Base-by-base conservation (phyloP, 2,797 vertebrate species). In the Peromyscus nudipes region DNA sequence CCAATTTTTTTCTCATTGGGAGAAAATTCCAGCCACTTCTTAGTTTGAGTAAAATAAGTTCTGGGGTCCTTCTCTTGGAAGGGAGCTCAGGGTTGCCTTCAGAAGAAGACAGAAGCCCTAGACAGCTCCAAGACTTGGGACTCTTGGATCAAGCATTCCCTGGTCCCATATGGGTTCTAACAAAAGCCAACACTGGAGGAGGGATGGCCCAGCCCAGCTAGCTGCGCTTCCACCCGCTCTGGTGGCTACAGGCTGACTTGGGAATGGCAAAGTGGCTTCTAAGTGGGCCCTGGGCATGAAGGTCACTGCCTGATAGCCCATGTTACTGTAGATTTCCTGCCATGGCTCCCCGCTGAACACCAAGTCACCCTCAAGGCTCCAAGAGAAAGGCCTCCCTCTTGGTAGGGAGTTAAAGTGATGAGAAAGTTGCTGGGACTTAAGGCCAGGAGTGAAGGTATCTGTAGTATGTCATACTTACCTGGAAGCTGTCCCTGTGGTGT, bases 381-480 rank as follows among this genome's bases (percentile, higher is more conserved):
- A 4, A 80, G 46, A 6, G 25, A 60, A 88, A 73, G 29, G 19
- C 12, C 67, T 65, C 27, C 34, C 52, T 95, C 31, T 65, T 67
- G 12, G 87, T 95, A 43, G 11, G 1, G 6, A 8, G 46, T 49
- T 34, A 31, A 64, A n/a, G n/a, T 34, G 40, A 12, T 52, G 75
- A 64, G 46, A 90, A 77, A 83, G 55, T 87, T 49, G 55, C 62
- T 11, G 17, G 57, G 81, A 86, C n/a, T 13, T 13, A 27, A 81
- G 40, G 31, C 49, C 55, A 87, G 65, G 25, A 77, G 27, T 3
- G 4, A 69, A n/a, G 0, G 31, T 1, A 4, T 76, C 65, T 83
- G 96, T 88, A 82, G 9, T 73, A 40, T 75, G 79, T 75, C n/a
- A 82, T 79, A 98, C 98, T 16, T 98, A 99, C 98, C 97, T 57